These are phyloP conservation scores for Andrena flavipes DNA, from an alignment of 2,888 invertebrate species.

Conservation along the genomic window DNA sequence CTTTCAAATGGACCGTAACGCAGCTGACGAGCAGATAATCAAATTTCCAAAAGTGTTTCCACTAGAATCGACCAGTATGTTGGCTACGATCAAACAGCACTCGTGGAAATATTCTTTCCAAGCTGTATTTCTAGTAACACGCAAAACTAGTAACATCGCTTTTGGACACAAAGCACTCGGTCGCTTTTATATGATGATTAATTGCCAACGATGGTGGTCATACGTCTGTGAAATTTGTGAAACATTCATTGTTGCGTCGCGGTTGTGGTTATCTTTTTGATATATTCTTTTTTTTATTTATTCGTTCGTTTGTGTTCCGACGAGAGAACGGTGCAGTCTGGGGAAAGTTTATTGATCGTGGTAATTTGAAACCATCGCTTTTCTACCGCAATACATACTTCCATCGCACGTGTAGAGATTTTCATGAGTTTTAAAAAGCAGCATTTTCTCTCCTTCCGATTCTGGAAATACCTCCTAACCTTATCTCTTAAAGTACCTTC, in stretches of 20 bases:
- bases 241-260: background rate
- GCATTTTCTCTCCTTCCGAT: too few relatives aligned
- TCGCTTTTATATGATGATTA: slow-evolving; percentile 27
- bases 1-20: background rate
- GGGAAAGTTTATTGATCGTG: background rate
- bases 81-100: slow-evolving; percentile 7
- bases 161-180: background rate
- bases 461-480: background rate
- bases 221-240: slow-evolving; percentile 14
- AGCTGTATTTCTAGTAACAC: too few relatives aligned
- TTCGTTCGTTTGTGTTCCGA: background rate
- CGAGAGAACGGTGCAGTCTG: background rate
- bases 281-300: background rate
- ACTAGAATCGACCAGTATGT: background rate
- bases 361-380: background rate
- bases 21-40: slow-evolving; percentile 13
- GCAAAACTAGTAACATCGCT: slow-evolving; percentile 2
- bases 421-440: background rate
- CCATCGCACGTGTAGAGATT: background rate
- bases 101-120: too few relatives aligned
- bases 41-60: slow-evolving; percentile 19
- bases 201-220: background rate
- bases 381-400: background rate
- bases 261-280: background rate
- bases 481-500: background rate